These are phyloP conservation scores for Ascidia mentula DNA, from an alignment of 23 tunicate species.

Conservation along the genomic window DNA sequence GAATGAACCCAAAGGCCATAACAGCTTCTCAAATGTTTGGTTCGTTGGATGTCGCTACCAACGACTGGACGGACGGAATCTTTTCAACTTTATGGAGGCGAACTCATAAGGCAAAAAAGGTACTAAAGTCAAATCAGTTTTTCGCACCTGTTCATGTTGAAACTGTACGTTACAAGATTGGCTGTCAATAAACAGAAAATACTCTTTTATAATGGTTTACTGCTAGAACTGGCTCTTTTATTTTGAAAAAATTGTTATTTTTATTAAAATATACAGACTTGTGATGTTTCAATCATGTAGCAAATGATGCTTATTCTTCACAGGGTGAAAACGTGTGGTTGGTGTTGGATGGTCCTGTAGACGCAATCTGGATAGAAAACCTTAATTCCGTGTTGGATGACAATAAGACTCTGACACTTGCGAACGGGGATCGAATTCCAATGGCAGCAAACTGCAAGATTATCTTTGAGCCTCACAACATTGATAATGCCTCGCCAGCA, in stretches of 20 bases:
- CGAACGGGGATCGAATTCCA: slow-evolving; percentile 99
- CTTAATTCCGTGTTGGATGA: slow-evolving; percentile 96
- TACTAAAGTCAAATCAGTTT: background rate
- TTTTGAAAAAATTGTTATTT: no score
- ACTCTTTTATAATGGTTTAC: no score
- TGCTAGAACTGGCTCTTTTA: no score
- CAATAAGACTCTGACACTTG: slow-evolving; percentile 91
- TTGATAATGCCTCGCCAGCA: slow-evolving; percentile 98
- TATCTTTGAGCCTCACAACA: slow-evolving; percentile 95
- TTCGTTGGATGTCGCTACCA: slow-evolving; percentile 94
- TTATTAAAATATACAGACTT: no score
- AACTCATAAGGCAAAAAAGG: slow-evolving; percentile 94
- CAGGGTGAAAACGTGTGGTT: slow-evolving; percentile 97
- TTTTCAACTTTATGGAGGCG: slow-evolving; percentile 95
- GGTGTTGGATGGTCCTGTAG: slow-evolving; percentile 97
- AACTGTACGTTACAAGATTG: no score
- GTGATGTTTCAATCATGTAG: no score
- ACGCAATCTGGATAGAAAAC: slow-evolving; percentile 98
- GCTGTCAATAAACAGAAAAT: no score
- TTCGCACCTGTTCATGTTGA: background rate
- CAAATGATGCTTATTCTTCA: background rate
- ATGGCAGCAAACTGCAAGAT: slow-evolving; percentile 96
- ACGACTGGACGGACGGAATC: slow-evolving; percentile 99
- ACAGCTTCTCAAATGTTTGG: slow-evolving; percentile 99
- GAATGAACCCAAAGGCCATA: slow-evolving; percentile 97